Percentiles rank a stretch among this genome's conserved stretches.
These are phyloP conservation scores for Ophioninae sp. DNA, from an alignment of 2,888 invertebrate species.

Conservation along the genomic window DNA sequence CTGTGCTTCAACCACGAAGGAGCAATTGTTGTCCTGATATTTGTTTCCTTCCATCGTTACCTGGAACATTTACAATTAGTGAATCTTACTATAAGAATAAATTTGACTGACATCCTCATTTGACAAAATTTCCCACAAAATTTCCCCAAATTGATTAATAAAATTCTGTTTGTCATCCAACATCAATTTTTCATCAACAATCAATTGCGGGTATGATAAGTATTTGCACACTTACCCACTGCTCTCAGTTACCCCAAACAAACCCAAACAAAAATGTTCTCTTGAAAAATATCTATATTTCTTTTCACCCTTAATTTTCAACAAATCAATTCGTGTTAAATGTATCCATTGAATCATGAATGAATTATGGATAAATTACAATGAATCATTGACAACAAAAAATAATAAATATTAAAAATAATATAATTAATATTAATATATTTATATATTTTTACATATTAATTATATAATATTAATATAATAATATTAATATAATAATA, in stretches of 20 bases:
- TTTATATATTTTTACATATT: too few relatives aligned
- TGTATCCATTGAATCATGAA: too few relatives aligned
- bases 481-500: too few relatives aligned
- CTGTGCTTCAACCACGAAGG: conserved; percentile 78
- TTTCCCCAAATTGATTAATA: neutral
- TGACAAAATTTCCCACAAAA: neutral
- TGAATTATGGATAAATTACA: too few relatives aligned
- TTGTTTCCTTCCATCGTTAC: conserved; percentile 77
- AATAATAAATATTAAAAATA: too few relatives aligned
- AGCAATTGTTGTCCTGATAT: conserved; percentile 76
- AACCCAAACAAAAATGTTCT: neutral
- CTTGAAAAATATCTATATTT: neutral
- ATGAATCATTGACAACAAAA: too few relatives aligned
- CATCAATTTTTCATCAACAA: neutral
- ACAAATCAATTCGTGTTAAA: neutral
- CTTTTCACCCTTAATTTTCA: neutral
- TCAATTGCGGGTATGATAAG: neutral
- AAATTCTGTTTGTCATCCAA: neutral
- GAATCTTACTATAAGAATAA: neutral
- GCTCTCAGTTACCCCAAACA: too few relatives aligned
- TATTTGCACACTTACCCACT: too few relatives aligned
- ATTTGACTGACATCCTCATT: neutral
- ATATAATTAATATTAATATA: too few relatives aligned
- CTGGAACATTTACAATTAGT: conserved; percentile 63
- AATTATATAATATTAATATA: too few relatives aligned